Conservation (phyloP, 2,888 invertebrate genomes). For the Aspidapion aeneum region DNA sequence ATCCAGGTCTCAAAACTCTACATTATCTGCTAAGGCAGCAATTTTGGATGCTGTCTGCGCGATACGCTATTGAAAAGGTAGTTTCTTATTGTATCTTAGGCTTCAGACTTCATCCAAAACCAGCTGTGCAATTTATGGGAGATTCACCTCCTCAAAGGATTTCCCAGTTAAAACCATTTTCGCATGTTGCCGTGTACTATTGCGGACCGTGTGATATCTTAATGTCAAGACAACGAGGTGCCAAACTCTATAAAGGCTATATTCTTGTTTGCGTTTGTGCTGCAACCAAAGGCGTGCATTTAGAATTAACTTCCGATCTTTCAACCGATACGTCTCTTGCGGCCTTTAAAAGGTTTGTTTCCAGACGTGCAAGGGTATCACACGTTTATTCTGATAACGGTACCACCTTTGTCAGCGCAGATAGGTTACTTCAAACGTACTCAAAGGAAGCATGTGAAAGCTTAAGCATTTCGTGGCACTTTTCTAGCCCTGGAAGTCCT, state of each 20-base stretch:
- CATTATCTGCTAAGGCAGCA: not conserved
- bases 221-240: not conserved
- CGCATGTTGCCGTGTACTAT: not conserved
- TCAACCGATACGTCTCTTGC: not conserved
- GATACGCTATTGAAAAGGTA: not conserved
- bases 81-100: not conserved
- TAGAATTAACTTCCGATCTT: slow-evolving; percentile 1
- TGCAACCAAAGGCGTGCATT: slow-evolving; percentile 1
- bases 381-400: not conserved
- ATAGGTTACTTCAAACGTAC: not conserved
- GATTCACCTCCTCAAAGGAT: not conserved
- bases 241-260: not conserved
- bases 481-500: no score
- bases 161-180: not conserved
- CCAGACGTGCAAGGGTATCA: not conserved
- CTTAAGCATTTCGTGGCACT: not conserved
- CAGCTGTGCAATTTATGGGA: not conserved
- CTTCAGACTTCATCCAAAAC: not conserved
- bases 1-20: not conserved
- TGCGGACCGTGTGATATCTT: not conserved
- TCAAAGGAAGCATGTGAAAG: not conserved
- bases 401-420: not conserved
- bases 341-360: not conserved
- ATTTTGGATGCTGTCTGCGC: not conserved
- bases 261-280: not conserved